Base-by-base conservation (phyloP, 2,113 vertebrate species). In the Chunga burmeisteri region DNA sequence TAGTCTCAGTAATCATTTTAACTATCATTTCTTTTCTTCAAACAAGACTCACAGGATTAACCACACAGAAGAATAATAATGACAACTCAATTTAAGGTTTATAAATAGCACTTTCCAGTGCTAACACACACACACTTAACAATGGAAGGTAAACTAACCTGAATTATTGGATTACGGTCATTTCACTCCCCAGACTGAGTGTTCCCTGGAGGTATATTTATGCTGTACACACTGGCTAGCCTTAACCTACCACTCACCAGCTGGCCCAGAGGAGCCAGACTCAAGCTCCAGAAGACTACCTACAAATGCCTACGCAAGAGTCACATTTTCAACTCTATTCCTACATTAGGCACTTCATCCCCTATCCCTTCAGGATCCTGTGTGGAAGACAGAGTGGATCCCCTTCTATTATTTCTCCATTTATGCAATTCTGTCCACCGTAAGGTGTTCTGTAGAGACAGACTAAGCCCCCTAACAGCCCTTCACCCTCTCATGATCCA, bases 31-130 rank as follows among this genome's bases (percentile, higher is more conserved):
- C 58, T 92, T 85, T 86, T 63, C 73, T 81, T 88, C 58, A 42
- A 49, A 67, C 18, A 74, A 88, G 47, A 56, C 67, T 88, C 79
- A 22, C 0, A 0, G 52, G 86, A 91, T 72, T 88, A 84, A 91
- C 89, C 79, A 79, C 44, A 71, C 4, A 34, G 61, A 84, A 74
- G 17, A 93, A 86, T 11, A 93, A 83, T 44, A 71, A 88, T 81
- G 42, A 72, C 61, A 86, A 93, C 82, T 88, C 62, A 81, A 74
- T 94, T 92, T 86, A 93, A 91, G 56, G 23, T 65, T 74, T 93
- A 78, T 72, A 88, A 88, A 94, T 59, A 65, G 68, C 29, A n/a
- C 30, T 49, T 86, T 42, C 14, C 40, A 61, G 11, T 32, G 36
- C 80, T 92, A 94, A 93, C 50, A 22, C 23, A 58, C 36, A 34